Percentiles rank a stretch among this genome's conserved stretches.
These are phyloP conservation scores for Borostomias antarcticus DNA, from an alignment of 2,797 vertebrate genomes.

Conservation along the genomic window DNA sequence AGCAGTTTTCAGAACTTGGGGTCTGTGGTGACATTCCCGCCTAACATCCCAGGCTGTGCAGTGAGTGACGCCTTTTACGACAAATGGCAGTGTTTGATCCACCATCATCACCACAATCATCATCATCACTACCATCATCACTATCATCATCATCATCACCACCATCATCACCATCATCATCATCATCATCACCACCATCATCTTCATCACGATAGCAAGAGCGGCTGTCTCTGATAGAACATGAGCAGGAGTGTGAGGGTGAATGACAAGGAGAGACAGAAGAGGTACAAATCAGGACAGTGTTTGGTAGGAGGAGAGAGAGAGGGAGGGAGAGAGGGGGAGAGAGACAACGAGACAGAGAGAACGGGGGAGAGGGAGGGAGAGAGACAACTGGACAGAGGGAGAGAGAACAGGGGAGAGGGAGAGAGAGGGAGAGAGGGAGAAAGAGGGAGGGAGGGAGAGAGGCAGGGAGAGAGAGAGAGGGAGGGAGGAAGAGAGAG, in stretches of 20 bases:
- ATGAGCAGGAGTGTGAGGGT: slow-evolving; percentile 55
- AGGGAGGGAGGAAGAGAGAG: slow-evolving; percentile 22
- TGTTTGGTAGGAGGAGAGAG: slow-evolving; percentile 55
- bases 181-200: no score
- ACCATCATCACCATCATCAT: background rate
- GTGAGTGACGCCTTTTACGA: no score
- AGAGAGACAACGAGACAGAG: no score
- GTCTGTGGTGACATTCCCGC: no score
- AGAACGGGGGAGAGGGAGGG: slow-evolving; percentile 27
- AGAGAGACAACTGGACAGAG: slow-evolving; percentile 8
- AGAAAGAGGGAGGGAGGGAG: slow-evolving; percentile 10
- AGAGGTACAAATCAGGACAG: slow-evolving; percentile 52
- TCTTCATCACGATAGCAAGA: no score
- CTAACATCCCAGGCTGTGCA: no score
- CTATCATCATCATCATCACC: background rate
- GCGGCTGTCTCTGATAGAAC: no score
- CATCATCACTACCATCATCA: no score
- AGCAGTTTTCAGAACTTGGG: no score
- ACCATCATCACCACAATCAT: no score
- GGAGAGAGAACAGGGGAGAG: slow-evolving; percentile 9
- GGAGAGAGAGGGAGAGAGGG: slow-evolving; percentile 5
- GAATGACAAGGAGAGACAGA: slow-evolving; percentile 42
- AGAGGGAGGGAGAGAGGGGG: slow-evolving; percentile 1
- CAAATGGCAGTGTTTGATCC: no score
- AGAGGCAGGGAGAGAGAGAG: slow-evolving; percentile 14